phyloP scores from a whole-genome alignment of 2,113 vertebrate genomes.

The Myiopsitta monachus region DNA sequence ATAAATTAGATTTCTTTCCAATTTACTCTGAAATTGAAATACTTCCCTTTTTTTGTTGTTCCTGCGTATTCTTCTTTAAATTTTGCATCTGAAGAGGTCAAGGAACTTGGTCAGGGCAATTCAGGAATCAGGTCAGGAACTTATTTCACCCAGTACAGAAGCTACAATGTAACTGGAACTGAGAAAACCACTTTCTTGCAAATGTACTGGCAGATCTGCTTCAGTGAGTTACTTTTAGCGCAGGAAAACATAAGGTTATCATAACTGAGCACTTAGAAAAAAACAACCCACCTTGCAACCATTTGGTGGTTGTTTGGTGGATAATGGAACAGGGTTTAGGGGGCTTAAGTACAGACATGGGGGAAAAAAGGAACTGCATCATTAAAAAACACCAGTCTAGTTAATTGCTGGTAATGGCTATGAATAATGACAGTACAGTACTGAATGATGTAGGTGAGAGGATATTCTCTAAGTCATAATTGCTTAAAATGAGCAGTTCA shows the following conservation, averaged over 20 bases:
- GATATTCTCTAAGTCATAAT: not conserved
- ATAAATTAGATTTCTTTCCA: not conserved
- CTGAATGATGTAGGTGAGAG: not conserved
- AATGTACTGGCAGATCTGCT: not conserved
- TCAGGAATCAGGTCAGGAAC: not conserved
- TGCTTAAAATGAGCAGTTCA: not conserved
- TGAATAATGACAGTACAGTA: not conserved
- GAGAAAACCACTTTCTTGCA: not conserved
- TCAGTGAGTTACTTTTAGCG: not conserved
- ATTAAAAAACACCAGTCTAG: not conserved
- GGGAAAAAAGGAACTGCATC: not conserved
- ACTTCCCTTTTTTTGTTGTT: not conserved
- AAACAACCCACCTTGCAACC: not conserved
- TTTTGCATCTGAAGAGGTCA: not conserved
- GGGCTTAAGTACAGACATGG: not conserved
- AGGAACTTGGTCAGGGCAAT: not conserved
- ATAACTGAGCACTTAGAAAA: not conserved
- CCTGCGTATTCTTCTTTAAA: not conserved
- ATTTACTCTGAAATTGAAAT: not conserved
- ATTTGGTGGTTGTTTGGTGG: not conserved
- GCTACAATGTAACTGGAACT: not conserved
- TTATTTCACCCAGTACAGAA: not conserved
- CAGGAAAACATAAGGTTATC: not conserved
- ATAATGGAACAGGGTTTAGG: not conserved
- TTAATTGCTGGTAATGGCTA: constrained; percentile 13